Conservation (phyloP, 2,113 vertebrate genomes). For the Scartelaos histophorus region DNA sequence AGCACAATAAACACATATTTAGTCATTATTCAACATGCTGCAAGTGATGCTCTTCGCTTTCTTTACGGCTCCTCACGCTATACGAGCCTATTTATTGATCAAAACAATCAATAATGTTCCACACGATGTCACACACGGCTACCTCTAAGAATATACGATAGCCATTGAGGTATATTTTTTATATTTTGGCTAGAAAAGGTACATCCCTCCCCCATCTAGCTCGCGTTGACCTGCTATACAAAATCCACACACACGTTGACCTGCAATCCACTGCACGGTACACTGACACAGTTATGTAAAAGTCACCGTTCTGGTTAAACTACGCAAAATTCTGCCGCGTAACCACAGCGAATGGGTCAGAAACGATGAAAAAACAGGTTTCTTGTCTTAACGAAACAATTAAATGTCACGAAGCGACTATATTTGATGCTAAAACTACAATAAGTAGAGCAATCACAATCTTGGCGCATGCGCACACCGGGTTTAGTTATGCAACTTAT, state of each 20-base stretch:
- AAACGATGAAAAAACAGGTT: background rate
- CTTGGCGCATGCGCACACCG: conserved; percentile 63
- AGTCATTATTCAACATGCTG: background rate
- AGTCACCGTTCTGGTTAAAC: conserved; percentile 12
- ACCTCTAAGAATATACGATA: background rate
- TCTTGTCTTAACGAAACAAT: accelerated
- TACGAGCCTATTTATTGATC: background rate
- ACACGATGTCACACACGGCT: background rate
- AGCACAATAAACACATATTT: background rate
- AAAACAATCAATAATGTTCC: background rate
- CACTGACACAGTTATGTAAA: conserved; percentile 81
- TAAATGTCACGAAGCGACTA: background rate
- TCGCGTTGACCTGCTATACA: conserved; percentile 67
- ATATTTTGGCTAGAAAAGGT: background rate
- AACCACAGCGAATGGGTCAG: accelerated
- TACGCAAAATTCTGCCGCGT: accelerated
- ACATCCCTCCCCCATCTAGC: conserved; percentile 40
- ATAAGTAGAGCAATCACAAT: conserved; percentile 39
- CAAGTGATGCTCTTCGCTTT: background rate
- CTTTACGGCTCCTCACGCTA: background rate
- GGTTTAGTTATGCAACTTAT: conserved; percentile 64
- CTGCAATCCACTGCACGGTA: conserved; percentile 74
- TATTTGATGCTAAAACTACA: conserved; percentile 25
- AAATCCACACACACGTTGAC: conserved; percentile 72
- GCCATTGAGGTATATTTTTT: background rate